These are phyloP conservation scores for Drosophila busckii DNA, from an alignment of 1,140 invertebrate genomes.

Conservation along the genomic window DNA sequence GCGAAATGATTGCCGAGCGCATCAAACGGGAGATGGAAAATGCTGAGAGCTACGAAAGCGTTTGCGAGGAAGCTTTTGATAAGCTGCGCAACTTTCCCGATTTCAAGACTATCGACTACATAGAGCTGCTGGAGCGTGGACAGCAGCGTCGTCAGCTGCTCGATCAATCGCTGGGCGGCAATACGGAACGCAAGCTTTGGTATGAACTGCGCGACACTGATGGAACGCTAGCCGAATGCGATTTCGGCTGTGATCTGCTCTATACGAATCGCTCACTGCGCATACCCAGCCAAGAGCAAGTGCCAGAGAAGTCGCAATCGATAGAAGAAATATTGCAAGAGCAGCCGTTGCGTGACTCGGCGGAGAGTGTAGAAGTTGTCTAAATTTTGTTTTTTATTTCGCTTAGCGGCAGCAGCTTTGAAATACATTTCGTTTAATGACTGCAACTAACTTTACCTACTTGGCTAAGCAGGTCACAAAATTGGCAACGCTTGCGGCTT, in stretches of 20 bases:
- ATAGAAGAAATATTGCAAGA: too few species aligned
- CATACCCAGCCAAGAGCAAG: not conserved
- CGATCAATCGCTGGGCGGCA: constrained; percentile 68
- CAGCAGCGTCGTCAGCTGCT: constrained; percentile 54
- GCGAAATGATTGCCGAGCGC: constrained; percentile 58
- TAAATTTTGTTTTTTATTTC: too few species aligned
- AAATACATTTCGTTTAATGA: too few species aligned
- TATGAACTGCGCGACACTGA: constrained; percentile 35
- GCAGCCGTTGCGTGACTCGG: too few species aligned
- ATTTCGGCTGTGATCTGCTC: constrained; percentile 54
- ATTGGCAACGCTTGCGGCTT: too few species aligned
- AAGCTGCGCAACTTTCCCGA: constrained; percentile 40
- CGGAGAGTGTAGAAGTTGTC: too few species aligned
- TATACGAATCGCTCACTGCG: constrained; percentile 2
- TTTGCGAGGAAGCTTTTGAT: constrained; percentile 32
- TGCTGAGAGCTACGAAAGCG: constrained; percentile 41
- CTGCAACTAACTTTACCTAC: too few species aligned
- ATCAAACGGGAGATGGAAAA: constrained; percentile 39
- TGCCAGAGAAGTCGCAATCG: not conserved
- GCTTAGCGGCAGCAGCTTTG: too few species aligned
- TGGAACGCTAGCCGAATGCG: constrained; percentile 55
- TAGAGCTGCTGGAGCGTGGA: constrained; percentile 62
- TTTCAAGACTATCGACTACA: constrained; percentile 55
- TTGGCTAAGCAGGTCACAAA: too few species aligned
- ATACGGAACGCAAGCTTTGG: constrained; percentile 67